Evolutionary conservation across 2,888 invertebrate species (phyloP).

Genomic region (Celastrina argiolus): DNA sequence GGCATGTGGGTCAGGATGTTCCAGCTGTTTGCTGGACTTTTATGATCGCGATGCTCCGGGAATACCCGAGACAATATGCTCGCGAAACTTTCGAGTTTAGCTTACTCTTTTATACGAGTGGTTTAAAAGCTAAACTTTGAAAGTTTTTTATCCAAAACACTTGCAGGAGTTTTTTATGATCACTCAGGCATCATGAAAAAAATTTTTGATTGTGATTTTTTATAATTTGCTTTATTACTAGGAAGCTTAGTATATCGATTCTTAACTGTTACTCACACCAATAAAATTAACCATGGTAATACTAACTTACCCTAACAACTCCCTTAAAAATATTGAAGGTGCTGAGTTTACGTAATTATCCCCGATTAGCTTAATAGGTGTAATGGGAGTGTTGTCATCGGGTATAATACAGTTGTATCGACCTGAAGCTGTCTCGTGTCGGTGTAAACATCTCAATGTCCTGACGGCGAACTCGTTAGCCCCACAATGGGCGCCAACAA

Average conservation of each 20-base stretch:
- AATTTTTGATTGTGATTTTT: no score
- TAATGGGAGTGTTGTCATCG: neutral
- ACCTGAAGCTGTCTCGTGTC: neutral
- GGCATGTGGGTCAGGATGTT: constrained; percentile 4
- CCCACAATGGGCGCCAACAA: constrained; percentile 4
- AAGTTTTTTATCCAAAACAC: no score
- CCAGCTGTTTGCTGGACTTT: neutral
- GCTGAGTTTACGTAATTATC: neutral
- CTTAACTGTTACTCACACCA: no score
- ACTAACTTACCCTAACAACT: no score
- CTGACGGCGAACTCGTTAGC: constrained; percentile 13
- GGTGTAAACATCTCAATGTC: constrained; percentile 9
- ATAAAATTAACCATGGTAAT: no score
- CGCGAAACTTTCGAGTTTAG: neutral
- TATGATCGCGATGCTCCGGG: neutral
- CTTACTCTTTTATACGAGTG: neutral
- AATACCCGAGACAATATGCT: neutral
- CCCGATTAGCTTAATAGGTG: neutral
- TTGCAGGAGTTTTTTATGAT: neutral
- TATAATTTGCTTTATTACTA: no score
- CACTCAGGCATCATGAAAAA: no score
- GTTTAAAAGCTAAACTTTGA: no score
- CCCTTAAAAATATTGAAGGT: neutral
- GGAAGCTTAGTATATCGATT: no score
- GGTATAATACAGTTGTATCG: neutral